Percentiles rank a stretch among this genome's conserved stretches.
phyloP scores from a whole-genome alignment of 2,113 vertebrate genomes.

The Esox niger region DNA sequence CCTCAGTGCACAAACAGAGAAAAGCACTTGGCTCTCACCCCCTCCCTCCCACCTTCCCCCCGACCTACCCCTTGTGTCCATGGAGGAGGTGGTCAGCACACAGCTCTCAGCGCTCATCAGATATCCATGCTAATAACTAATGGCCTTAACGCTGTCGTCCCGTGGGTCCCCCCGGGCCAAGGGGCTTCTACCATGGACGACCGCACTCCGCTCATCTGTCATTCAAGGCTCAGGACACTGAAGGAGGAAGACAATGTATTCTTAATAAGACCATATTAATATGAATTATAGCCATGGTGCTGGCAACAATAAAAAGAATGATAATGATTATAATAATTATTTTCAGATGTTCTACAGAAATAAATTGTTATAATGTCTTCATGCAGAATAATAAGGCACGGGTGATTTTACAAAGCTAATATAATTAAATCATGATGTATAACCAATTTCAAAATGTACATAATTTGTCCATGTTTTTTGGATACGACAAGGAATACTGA shows the following conservation, averaged over 20 bases:
- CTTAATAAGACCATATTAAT: background rate
- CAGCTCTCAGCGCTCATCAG: constrained; percentile 54
- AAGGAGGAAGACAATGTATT: constrained; percentile 1
- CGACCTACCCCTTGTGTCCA: constrained; percentile 35
- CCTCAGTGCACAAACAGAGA: constrained; percentile 63
- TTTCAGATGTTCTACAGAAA: background rate
- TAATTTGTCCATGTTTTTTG: no score
- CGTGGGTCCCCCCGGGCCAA: constrained; percentile 25
- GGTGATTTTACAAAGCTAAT: background rate
- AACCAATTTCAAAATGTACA: no score
- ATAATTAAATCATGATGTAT: background rate
- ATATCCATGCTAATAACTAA: constrained; percentile 69
- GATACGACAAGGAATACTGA: no score
- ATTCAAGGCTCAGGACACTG: constrained; percentile 1
- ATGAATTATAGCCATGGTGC: background rate
- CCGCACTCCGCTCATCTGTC: constrained; percentile 5
- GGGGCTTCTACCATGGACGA: constrained; percentile 22
- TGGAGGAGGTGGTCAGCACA: constrained; percentile 46
- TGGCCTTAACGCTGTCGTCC: constrained; percentile 43
- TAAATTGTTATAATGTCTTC: background rate
- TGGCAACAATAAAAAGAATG: background rate
- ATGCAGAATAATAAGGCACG: background rate
- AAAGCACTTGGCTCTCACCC: constrained; percentile 64
- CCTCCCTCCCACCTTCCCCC: constrained; percentile 15
- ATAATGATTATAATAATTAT: background rate